Percentiles rank a stretch among this genome's conserved stretches.
These are phyloP conservation scores for Phoeniculus purpureus DNA, from an alignment of 2,797 vertebrate species.

Conservation along the genomic window DNA sequence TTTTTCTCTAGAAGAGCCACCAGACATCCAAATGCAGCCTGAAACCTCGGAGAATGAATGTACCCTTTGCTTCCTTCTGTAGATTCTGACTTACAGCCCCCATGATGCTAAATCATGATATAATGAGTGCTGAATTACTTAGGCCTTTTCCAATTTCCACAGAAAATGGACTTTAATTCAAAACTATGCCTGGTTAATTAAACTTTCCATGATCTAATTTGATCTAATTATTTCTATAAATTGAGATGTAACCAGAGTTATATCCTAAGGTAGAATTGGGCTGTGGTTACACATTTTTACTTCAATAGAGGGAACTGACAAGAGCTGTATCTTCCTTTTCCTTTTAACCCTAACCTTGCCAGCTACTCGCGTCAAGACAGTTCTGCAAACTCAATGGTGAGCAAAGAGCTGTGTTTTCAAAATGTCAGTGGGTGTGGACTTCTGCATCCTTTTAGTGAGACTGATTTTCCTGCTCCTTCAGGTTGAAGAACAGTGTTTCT, in stretches of 20 bases:
- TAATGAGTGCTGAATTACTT: conserved; percentile 70
- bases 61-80: background rate
- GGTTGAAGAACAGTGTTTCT: background rate
- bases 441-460: background rate
- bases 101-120: conserved; percentile 58
- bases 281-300: conserved; percentile 66
- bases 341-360: conserved; percentile 23
- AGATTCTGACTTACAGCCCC: background rate
- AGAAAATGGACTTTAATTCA: conserved; percentile 81
- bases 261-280: conserved; percentile 73
- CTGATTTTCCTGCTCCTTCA: background rate
- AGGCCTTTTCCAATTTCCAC: conserved; percentile 77
- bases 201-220: conserved; percentile 79
- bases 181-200: conserved; percentile 79
- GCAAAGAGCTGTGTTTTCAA: background rate
- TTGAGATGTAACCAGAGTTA: conserved; percentile 77
- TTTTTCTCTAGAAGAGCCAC: background rate
- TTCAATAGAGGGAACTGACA: conserved; percentile 18
- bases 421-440: rapidly evolving
- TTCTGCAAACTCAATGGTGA: background rate
- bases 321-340: background rate
- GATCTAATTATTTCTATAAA: conserved; percentile 82
- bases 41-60: background rate
- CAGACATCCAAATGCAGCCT: background rate
- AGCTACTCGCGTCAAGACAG: background rate